Base-by-base conservation (phyloP, 1,140 invertebrate species). In the Anoplolepis gracilipes region DNA sequence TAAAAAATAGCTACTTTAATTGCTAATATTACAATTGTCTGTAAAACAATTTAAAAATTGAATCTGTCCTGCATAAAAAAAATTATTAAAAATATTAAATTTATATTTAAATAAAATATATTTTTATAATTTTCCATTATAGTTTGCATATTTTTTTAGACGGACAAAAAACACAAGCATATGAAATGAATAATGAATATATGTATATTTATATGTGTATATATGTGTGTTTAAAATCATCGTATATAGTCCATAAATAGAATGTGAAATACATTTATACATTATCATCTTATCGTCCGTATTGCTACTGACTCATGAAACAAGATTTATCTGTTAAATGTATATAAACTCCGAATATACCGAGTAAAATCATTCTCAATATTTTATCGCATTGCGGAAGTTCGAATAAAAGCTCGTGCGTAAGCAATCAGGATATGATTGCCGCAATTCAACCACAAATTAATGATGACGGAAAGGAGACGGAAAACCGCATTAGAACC, bases 401-500 rank as follows among this genome's bases (percentile, higher is more conserved):
- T 55, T 13, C 77, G 53, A 79, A 39, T 55, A 53, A 49, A 86
- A 28, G 70, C 87, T 76, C 13, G 36, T 86, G 22, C 69, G 59
- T 82, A 65, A 65, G 84, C 30, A 28, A 73, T 25, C 65, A 64
- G 61, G 78, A 88, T 82, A 57, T 36, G 76, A 70, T 30, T 61
- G n/a, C n/a, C n/a, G n/a, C n/a, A n/a, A n/a, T n/a, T 55, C 46
- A 57, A 86, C 84, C 87, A 49, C 87, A 76, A 89, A 89, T 88
- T 88, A 86, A 46, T 7, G 2, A n/a, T 62, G 65, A 81, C 49
- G 49, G 57, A 53, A 62, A 36, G 10, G 53, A 25, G 55, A 28
- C 65, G 62, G 82, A 69, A 78, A 76, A 69, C 57, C 57, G 1
- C 25, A 36, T 0, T n/a, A 33, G 49, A 22, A 13, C 8, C 5